Evolutionary conservation across 2,797 vertebrate species (phyloP), one percentile per base, ranked within the genome.

Genomic region (Streptopelia turtur): DNA sequence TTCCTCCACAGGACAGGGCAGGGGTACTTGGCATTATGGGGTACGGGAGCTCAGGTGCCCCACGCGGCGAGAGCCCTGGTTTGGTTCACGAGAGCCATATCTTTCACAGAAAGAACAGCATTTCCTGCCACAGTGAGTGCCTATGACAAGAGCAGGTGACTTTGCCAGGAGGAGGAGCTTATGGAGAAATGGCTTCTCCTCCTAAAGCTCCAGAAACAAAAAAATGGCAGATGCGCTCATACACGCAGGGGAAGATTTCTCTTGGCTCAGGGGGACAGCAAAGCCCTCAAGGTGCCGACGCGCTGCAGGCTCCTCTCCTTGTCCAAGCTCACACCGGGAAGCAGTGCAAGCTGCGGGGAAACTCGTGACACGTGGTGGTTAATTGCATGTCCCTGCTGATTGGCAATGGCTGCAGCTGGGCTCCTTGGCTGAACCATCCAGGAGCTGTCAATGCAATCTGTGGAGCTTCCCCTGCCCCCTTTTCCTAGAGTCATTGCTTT

Each of bases 71-170:
- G 89, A 94, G 92, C 91, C 91, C 88, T 72, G 89, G 87, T 91
- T 88, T 93, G 94, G 90, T 95, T 96, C 28, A 5, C 1, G 5
- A 94, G 90, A 94, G 95, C 93, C 91, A 59, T 80, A 96, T 97
- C 97, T 97, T 97, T 97, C 97, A 97, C 93, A 95, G 97, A 97
- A 97, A 97, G 97, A 97, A 97, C 90, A 95, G 91, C 95, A 91
- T 87, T 94, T 95, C 89, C 95, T 94, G 90, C 83, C 95, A 95
- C 87, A 87, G 92, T 2, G 1, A 87, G 72, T 87, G 71, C 61
- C 65, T 81, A 70, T 3, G 24, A 71, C 57, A 60, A 96, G 47
- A 92, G 90, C 89, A 87, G 92, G 71, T 90, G 84, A 86, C 65
- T 81, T 91, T 88, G 72, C 84, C 78, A 89, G 90, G 76, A 92